These are phyloP conservation scores for Caenorhabditis wallacei DNA, from an alignment of 2,888 invertebrate genomes.

Conservation along the genomic window DNA sequence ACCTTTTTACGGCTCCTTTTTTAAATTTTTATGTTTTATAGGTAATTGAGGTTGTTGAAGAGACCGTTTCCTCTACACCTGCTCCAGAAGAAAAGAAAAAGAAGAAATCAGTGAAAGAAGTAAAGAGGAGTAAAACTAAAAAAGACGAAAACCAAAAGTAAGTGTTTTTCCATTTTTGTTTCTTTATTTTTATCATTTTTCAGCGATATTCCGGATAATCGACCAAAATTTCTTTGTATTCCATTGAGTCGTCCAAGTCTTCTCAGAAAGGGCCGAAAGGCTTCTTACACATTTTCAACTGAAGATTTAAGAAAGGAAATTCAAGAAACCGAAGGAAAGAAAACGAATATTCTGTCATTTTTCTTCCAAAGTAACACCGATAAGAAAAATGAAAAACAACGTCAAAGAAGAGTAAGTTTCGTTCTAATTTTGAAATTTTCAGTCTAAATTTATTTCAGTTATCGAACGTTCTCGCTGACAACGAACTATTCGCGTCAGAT, in stretches of 20 bases:
- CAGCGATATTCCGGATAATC: constrained; percentile 56
- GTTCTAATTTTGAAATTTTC: too few relatives aligned
- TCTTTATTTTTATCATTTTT: not conserved
- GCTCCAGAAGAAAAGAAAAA: constrained; percentile 42
- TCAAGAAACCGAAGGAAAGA: constrained; percentile 27
- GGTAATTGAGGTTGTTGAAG: constrained; percentile 60
- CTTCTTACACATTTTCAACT: constrained; percentile 64
- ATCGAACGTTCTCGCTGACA: constrained; percentile 76
- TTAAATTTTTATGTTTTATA: constrained; percentile 3
- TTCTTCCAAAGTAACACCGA: constrained; percentile 27
- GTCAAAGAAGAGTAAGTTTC: constrained; percentile 63
- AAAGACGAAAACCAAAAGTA: constrained; percentile 68
- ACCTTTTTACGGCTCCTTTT: constrained; percentile 6
- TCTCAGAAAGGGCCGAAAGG: constrained; percentile 60
- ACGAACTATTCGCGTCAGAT: constrained; percentile 74
- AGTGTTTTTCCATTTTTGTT: constrained; percentile 7
- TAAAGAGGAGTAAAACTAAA: constrained; percentile 44
- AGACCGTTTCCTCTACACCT: constrained; percentile 40
- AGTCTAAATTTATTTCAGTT: constrained; percentile 60
- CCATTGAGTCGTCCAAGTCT: constrained; percentile 53
- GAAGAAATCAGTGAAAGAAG: constrained; percentile 61
- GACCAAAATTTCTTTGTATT: constrained; percentile 50
- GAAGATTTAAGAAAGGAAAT: constrained; percentile 55
- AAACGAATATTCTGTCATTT: constrained; percentile 25
- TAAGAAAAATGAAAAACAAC: constrained; percentile 65